Conservation (phyloP, 2,797 vertebrate species). For the Coccyzus lansbergi region DNA sequence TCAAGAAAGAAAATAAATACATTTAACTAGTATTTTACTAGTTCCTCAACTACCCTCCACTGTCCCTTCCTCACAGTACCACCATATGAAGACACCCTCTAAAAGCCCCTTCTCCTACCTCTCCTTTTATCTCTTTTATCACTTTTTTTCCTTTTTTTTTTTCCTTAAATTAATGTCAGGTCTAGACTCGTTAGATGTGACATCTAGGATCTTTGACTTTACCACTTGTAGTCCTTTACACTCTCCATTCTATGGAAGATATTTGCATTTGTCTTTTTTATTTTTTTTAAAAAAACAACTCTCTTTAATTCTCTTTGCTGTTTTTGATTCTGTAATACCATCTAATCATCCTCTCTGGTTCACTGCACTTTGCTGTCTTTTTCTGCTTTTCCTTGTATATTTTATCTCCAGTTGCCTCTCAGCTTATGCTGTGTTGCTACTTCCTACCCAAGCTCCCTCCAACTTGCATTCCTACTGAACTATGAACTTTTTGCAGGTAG, state of each 20-base stretch:
- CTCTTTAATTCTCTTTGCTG: background rate
- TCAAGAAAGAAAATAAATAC: background rate
- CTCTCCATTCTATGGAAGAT: background rate
- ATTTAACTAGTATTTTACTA: background rate
- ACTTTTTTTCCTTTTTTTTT: background rate
- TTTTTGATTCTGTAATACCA: background rate
- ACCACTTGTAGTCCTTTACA: background rate
- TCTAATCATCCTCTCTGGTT: background rate
- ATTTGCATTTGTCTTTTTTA: background rate
- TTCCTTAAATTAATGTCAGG: background rate
- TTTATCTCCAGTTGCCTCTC: background rate
- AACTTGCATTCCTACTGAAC: background rate
- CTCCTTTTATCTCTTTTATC: background rate
- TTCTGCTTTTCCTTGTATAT: background rate
- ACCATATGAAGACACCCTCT: background rate
- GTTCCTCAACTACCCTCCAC: background rate
- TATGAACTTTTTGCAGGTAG: background rate
- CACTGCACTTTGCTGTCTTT: rapidly evolving
- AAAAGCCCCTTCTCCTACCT: background rate
- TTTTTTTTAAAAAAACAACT: background rate
- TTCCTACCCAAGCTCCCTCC: background rate
- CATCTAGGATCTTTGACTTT: background rate
- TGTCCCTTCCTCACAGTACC: background rate
- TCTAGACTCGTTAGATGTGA: background rate
- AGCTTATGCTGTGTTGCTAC: rapidly evolving